Evolutionary conservation across 2,113 vertebrate species (phyloP).

Genomic region (Actenoides lindsayi): DNA sequence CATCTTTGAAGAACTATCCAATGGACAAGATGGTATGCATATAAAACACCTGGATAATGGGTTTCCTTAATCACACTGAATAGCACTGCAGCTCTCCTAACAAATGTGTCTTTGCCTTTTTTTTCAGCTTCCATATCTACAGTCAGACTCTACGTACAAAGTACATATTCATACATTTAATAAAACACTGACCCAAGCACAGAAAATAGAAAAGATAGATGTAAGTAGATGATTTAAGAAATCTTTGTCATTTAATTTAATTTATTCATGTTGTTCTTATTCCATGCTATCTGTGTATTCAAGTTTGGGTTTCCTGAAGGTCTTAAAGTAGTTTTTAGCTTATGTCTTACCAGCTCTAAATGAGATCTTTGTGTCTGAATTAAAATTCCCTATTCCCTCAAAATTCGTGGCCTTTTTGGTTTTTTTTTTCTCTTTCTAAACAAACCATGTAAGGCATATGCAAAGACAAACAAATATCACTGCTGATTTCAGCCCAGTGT

Average conservation of each 20-base stretch:
- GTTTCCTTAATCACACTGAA: background rate
- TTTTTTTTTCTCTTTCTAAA: background rate
- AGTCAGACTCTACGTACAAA: conserved; percentile 89
- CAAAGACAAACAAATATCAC: background rate
- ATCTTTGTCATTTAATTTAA: background rate
- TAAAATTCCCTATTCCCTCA: background rate
- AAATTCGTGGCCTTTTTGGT: rapidly evolving
- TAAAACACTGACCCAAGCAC: conserved; percentile 88
- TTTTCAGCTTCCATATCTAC: conserved; percentile 86
- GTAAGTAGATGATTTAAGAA: conserved; percentile 78
- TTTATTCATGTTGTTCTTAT: background rate
- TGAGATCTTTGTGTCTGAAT: background rate
- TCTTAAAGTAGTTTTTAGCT: background rate
- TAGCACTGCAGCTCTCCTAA: background rate
- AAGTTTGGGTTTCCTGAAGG: background rate
- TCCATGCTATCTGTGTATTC: background rate
- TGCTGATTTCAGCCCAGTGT: background rate
- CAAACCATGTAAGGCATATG: background rate
- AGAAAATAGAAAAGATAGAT: conserved; percentile 92
- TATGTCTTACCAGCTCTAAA: background rate
- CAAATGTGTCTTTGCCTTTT: background rate
- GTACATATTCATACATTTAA: conserved; percentile 94
- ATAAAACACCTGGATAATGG: background rate
- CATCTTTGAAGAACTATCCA: conserved; percentile 86
- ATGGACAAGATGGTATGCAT: conserved; percentile 85